Evolutionary conservation across 2,113 vertebrate genomes (phyloP).

Genomic region (Pavo muticus): DNA sequence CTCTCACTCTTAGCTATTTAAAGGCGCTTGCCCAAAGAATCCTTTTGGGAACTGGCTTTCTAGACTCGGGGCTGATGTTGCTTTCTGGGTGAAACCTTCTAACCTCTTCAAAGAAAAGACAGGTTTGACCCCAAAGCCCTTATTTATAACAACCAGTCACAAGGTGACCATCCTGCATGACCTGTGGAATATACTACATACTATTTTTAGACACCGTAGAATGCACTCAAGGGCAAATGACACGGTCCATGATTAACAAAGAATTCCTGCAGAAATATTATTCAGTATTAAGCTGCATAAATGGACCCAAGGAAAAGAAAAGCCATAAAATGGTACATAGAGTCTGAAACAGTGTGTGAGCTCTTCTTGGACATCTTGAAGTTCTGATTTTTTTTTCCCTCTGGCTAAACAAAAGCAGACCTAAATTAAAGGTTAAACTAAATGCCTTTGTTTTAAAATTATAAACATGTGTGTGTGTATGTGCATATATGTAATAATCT

Average conservation of each 20-base stretch:
- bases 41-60: conserved; percentile 76
- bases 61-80: conserved; percentile 66
- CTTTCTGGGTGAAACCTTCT: conserved; percentile 80
- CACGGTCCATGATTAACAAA: conserved; percentile 73
- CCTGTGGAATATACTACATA: conserved; percentile 67
- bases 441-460: background rate
- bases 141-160: conserved; percentile 79
- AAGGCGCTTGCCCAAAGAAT: conserved; percentile 74
- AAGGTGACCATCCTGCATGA: conserved; percentile 71
- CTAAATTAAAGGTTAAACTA: background rate
- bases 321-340: background rate
- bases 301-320: background rate
- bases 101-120: conserved; percentile 80
- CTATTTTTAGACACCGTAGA: conserved; percentile 71
- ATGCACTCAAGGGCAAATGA: conserved; percentile 74
- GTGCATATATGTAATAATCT: background rate
- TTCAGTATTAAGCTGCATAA: conserved; percentile 66
- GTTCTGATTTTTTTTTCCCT: background rate
- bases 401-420: background rate
- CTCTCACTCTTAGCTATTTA: conserved; percentile 75
- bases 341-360: background rate
- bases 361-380: background rate
- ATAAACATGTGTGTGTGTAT: fast-evolving
- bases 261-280: conserved; percentile 59
- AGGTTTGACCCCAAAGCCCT: conserved; percentile 81